Base-by-base conservation (phyloP, 2,113 vertebrate species). In the Nothoprocta pentlandii region DNA sequence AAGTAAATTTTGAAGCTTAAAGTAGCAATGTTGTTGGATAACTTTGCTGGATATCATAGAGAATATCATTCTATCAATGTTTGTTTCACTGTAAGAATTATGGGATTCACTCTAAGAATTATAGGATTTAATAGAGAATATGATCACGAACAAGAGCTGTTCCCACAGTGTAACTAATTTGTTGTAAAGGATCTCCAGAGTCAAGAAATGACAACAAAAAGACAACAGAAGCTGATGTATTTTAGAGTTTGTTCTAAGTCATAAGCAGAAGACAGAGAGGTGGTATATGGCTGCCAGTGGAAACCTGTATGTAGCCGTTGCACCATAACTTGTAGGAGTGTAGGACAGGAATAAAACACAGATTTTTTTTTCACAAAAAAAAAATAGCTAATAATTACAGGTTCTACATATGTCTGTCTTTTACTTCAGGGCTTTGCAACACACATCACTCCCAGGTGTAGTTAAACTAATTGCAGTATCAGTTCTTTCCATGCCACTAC, bases 131-230 rank as follows among this genome's bases (percentile, higher is more conserved):
- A 56, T 77, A 69, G 19, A 14, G 9, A 83, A 85, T 36, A 77
- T 70, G 36, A 44, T 32, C 91, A 66, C 74, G 28, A 77, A 82
- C 59, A 20, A 80, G 8, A 69, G 5, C 6, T 83, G 39, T 62
- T 87, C n/a, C 71, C 47, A 85, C 41, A 64, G 51, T 46, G 23
- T 80, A 94, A 83, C n/a, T 0, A 3, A 3, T 80, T 81, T 87
- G 42, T 86, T 53, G 66, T 68, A 78, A 92, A 63, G 61, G 19
- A 21, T 87, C 20, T 16, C 41, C 26, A 67, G 75, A 93, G 21
- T 74, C 75, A 75, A 54, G 26, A 79, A 92, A 69, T 80, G 32
- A 82, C 62, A 77, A 73, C 42, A 54, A 80, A 85, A 78, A 94
- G 49, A 16, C 30, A 69, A 76, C 36, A 83, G 5, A 73, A 75